Conservation (phyloP, 2,113 vertebrate species). For the Scomber japonicus region DNA sequence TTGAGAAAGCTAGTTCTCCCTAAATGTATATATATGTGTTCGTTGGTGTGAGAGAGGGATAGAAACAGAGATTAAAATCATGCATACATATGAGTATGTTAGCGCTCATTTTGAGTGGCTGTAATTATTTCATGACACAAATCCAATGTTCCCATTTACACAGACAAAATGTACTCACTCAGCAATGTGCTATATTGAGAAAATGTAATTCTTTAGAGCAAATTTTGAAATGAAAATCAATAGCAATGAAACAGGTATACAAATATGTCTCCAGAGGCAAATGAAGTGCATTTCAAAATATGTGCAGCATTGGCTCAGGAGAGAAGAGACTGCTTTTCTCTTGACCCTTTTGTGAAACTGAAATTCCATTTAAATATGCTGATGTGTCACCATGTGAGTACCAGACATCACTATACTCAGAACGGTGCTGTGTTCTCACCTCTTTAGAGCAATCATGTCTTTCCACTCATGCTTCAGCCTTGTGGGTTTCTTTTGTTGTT, state of each 20-base stretch:
- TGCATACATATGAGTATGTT: conserved; percentile 17
- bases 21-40: background rate
- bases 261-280: conserved; percentile 28
- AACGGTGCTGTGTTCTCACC: conserved; percentile 1
- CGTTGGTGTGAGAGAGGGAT: background rate
- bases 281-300: background rate
- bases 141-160: conserved; percentile 52
- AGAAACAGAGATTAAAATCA: conserved; percentile 1
- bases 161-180: conserved; percentile 43
- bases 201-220: conserved; percentile 33
- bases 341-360: conserved; percentile 14
- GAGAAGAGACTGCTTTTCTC: background rate
- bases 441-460: conserved; percentile 1
- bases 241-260: conserved; percentile 25
- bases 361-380: background rate
- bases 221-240: conserved; percentile 71
- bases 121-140: conserved; percentile 63
- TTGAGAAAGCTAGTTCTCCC: background rate
- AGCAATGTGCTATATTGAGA: conserved; percentile 49
- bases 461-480: background rate
- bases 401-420: background rate
- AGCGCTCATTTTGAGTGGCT: conserved; percentile 49
- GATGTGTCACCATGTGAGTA: background rate
- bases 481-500: conserved; percentile 30
- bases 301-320: background rate